A percentile compares a stretch with the other conserved stretches of the same genome.
These are phyloP conservation scores for Tychaedon coryphoeus DNA, from an alignment of 2,113 vertebrate genomes.

Conservation along the genomic window DNA sequence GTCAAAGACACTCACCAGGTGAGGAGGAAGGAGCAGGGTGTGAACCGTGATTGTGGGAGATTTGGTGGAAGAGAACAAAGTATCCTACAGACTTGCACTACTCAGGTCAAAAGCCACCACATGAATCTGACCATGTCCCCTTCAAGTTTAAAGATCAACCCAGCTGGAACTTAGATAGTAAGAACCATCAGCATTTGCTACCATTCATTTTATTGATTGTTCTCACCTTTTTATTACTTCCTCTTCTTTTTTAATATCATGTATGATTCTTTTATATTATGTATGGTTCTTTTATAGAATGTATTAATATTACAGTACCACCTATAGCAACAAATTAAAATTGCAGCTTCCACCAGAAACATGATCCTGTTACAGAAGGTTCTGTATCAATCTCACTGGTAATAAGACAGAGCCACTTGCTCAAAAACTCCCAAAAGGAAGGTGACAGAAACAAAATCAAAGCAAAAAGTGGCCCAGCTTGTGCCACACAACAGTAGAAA, in stretches of 20 bases:
- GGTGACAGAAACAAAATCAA: neutral
- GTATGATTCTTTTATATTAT: neutral
- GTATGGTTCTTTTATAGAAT: neutral
- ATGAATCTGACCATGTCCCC: neutral
- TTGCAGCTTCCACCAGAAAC: neutral
- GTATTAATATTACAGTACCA: conserved; percentile 61
- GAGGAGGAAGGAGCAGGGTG: neutral
- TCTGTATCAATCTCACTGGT: neutral
- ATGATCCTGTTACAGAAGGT: neutral
- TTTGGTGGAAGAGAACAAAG: neutral
- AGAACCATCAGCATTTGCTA: neutral
- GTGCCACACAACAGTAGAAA: neutral
- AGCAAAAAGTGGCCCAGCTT: neutral
- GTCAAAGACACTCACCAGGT: neutral
- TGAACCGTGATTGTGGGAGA: neutral
- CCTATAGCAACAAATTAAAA: conserved; percentile 64
- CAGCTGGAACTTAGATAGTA: neutral
- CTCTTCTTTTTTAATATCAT: neutral
- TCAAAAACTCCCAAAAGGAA: neutral
- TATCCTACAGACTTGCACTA: neutral
- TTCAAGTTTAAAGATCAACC: neutral
- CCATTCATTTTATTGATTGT: neutral
- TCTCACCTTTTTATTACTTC: neutral
- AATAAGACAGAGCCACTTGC: neutral
- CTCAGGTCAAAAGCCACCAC: neutral